These are phyloP conservation scores for Saturnia japonica DNA, from an alignment of 2,888 invertebrate species.

Conservation along the genomic window DNA sequence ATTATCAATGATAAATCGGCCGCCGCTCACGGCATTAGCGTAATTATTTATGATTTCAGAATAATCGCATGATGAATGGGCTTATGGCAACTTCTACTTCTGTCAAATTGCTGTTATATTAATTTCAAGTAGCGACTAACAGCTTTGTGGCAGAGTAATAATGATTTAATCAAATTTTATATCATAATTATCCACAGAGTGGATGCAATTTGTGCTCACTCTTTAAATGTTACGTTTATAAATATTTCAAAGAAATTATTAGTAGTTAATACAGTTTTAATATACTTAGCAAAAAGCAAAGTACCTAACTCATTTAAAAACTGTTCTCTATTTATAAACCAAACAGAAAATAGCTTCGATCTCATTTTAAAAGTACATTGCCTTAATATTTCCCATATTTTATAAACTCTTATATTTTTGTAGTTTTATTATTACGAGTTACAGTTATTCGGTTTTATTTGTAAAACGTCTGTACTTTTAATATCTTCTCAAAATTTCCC, in stretches of 20 bases:
- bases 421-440: background rate
- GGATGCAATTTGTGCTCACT: background rate
- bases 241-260: background rate
- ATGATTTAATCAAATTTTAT: constrained; percentile 41
- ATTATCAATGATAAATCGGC: constrained; percentile 66
- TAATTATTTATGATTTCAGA: constrained; percentile 72
- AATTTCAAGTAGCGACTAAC: constrained; percentile 45
- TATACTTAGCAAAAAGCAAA: background rate
- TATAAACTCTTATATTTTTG: background rate
- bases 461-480: too few species aligned
- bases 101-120: constrained; percentile 53
- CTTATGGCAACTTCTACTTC: constrained; percentile 52
- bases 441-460: too few species aligned
- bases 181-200: constrained; percentile 31
- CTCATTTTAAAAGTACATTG: background rate
- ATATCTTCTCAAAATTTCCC: too few species aligned
- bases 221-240: background rate
- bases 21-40: constrained; percentile 55
- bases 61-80: constrained; percentile 70
- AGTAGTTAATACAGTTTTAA: background rate
- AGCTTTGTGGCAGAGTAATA: constrained; percentile 43
- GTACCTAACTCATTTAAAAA: background rate
- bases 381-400: background rate
- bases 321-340: background rate
- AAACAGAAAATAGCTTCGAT: background rate